These are phyloP conservation scores for Dendrocopos noguchii DNA, from an alignment of 2,113 vertebrate genomes.

Conservation along the genomic window DNA sequence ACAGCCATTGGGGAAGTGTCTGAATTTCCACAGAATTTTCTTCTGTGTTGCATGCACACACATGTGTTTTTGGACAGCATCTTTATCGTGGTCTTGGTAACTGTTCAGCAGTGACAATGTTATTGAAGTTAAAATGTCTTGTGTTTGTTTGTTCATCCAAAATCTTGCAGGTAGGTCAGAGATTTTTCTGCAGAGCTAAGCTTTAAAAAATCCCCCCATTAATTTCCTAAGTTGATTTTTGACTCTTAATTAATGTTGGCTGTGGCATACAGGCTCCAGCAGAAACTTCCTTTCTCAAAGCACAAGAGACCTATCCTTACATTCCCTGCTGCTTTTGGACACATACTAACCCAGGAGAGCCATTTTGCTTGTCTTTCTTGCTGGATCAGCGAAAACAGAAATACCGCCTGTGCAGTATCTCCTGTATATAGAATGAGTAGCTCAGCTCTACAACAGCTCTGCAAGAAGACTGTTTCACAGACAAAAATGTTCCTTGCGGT, in stretches of 20 bases:
- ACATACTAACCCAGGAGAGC: constrained; percentile 43
- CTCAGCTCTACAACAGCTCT: constrained; percentile 21
- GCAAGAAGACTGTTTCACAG: not conserved
- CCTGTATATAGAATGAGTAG: constrained; percentile 21
- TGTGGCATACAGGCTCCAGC: not conserved
- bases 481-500: not conserved
- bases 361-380: constrained; percentile 30
- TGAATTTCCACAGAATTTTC: constrained; percentile 54
- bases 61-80: not conserved
- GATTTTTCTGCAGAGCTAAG: constrained; percentile 23
- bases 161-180: not conserved
- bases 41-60: not conserved
- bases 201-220: not conserved
- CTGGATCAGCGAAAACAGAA: constrained; percentile 38
- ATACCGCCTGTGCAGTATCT: not conserved
- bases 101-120: not conserved
- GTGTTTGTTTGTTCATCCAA: not conserved
- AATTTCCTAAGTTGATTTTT: constrained; percentile 58
- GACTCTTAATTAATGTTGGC: constrained; percentile 52
- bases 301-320: constrained; percentile 50
- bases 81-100: accelerated
- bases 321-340: constrained; percentile 61
- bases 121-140: not conserved
- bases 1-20: not conserved
- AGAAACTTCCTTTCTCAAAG: constrained; percentile 31